phyloP scores from a whole-genome alignment of 2,888 invertebrate species.

The Caenorhabditis sp. region DNA sequence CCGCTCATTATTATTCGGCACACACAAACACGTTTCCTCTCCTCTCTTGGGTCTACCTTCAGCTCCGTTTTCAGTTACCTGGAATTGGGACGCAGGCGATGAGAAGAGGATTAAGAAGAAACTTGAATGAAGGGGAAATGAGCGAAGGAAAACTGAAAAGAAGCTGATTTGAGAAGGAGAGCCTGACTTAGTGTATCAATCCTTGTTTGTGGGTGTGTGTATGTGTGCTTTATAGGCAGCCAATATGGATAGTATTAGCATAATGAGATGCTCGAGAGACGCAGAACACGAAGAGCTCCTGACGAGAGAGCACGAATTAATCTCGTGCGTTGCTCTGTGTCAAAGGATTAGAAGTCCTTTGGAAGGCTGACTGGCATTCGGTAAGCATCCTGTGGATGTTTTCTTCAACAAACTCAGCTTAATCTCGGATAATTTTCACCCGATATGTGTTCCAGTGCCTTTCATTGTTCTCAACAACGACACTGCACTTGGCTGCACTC shows the following conservation, averaged over 20 bases:
- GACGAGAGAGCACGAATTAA: constrained; percentile 53
- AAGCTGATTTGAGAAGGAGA: constrained; percentile 37
- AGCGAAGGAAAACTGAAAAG: constrained; percentile 9
- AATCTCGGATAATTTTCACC: no score
- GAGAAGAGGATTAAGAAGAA: constrained; percentile 40
- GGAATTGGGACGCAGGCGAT: constrained; percentile 3
- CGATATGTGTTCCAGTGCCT: no score
- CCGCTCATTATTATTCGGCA: constrained; percentile 56
- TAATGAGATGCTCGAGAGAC: constrained; percentile 39
- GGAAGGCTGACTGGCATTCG: constrained; percentile 6
- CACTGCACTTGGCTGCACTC: background rate
- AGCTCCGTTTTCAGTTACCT: constrained; percentile 21
- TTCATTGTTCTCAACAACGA: background rate
- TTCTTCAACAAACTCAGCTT: background rate
- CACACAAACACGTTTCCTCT: constrained; percentile 8
- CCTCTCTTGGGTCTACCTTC: background rate
- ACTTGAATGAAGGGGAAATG: constrained; percentile 39
- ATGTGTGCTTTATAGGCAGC: constrained; percentile 6
- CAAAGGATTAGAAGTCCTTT: constrained; percentile 50
- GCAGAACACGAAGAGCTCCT: constrained; percentile 31
- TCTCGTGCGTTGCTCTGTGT: constrained; percentile 37
- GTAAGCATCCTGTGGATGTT: constrained; percentile 33
- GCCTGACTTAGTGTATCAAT: constrained; percentile 4
- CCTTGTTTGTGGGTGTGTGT: constrained; percentile 6
- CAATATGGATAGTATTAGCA: constrained; percentile 56